Base-by-base conservation (phyloP, 2,888 invertebrate genomes). In the Brenthis hecate region DNA sequence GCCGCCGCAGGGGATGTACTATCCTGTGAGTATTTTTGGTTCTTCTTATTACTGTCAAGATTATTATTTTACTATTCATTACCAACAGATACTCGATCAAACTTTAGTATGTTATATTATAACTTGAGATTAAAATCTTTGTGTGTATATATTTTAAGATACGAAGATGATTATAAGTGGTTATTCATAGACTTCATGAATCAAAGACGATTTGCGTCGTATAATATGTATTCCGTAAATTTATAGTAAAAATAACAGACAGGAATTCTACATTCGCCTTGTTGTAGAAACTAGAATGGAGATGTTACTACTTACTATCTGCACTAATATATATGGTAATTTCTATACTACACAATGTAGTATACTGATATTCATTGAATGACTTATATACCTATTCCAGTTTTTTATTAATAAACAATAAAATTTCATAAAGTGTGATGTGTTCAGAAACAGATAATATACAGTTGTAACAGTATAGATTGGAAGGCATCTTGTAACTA, bases 1-100 rank as follows among this genome's bases (percentile, higher is more conserved):
- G 96, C 97, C 97, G 96, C 97, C 97, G 94, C 97, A 97, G 96
- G 97, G 97, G 96, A 97, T 97, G 96, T 97, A 97, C 94, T 98
- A 97, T 95, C 97, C 97, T 96, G 97, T 97, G 95, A 97, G 97
- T 96, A 91, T 86, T 74, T 62, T 72, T 68, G 68, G 65, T 72
- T 71, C 66, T 64, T 71, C 63, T 66, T 43, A 62, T 61, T 68
- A 56, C 58, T 48, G n/a, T 14, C 19, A 8, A 66, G 53, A 66
- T 57, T 14, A 16, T 14, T 14, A 16, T 14, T 51, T 11, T 61
- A 43, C 36, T 1, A 1, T 43, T 43, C 36, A 50, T 60, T 60
- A 50, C n/a, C 50, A 50, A 60, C 60, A 32, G 11, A 43, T 28
- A 43, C 36, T 8, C 2, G 11, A 43, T 11, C 36, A 43, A 2